phyloP scores from a whole-genome alignment of 1,140 invertebrate genomes.

The Conus ventricosus region DNA sequence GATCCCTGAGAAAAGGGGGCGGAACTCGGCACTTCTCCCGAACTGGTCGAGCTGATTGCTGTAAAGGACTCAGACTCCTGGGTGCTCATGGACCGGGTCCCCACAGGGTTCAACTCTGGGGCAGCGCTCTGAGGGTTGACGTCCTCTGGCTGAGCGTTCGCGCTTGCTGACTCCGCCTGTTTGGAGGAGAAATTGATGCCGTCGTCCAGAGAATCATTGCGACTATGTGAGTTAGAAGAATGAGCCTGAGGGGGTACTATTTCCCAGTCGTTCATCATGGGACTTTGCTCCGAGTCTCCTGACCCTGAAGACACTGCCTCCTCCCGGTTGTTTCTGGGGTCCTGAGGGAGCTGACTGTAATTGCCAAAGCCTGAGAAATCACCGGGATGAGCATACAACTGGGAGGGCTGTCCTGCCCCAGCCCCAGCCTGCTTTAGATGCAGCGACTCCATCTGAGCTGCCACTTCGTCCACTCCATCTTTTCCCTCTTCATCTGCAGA shows the following conservation, averaged over 20 bases:
- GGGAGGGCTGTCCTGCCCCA: neutral
- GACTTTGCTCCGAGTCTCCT: constrained; percentile 36
- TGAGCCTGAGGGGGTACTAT: constrained; percentile 54
- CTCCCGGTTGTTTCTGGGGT: neutral
- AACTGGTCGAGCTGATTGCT: constrained; percentile 30
- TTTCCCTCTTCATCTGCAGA: constrained; percentile 36
- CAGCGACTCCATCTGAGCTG: constrained; percentile 22
- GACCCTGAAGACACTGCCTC: constrained; percentile 3
- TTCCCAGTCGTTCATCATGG: constrained; percentile 60
- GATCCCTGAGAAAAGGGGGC: constrained; percentile 13
- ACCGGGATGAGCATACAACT: neutral
- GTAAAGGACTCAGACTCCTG: constrained; percentile 34
- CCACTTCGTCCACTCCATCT: constrained; percentile 33
- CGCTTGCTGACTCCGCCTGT: constrained; percentile 12
- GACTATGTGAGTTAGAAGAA: constrained; percentile 46
- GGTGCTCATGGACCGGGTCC: neutral
- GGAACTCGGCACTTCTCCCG: constrained; percentile 38
- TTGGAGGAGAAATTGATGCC: constrained; percentile 54
- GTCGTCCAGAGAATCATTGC: constrained; percentile 59
- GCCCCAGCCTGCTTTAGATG: neutral
- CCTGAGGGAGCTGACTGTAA: neutral
- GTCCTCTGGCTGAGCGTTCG: neutral
- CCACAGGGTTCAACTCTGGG: neutral
- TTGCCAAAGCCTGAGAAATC: constrained; percentile 8
- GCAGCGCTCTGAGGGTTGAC: neutral